A percentile compares a stretch with the other conserved stretches of the same genome.
These are phyloP conservation scores for Magallana ariakensis DNA, from an alignment of 1,140 invertebrate species.

Conservation along the genomic window DNA sequence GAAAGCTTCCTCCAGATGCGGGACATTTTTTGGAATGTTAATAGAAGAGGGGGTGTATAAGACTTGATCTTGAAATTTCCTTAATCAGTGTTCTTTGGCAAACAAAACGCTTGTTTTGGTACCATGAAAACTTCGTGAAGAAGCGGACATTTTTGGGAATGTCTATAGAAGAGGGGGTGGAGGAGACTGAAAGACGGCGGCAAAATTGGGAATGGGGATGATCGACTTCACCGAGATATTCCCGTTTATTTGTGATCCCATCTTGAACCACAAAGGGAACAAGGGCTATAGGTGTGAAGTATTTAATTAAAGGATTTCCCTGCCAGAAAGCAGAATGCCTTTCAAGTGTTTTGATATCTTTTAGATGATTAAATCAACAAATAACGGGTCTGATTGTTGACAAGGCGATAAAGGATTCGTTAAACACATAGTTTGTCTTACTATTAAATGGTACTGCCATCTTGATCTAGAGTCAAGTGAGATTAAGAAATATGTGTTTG, in stretches of 20 bases:
- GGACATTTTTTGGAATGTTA: too few species aligned
- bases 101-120: too few species aligned
- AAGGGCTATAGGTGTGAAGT: not conserved
- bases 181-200: not conserved
- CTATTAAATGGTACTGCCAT: not conserved
- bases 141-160: too few species aligned
- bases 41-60: too few species aligned
- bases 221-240: not conserved
- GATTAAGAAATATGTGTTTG: not conserved
- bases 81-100: too few species aligned
- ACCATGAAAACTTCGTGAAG: too few species aligned
- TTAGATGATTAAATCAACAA: not conserved
- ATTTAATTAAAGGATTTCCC: not conserved
- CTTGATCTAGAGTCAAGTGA: not conserved
- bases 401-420: not conserved
- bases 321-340: not conserved
- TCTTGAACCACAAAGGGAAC: not conserved
- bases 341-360: constrained; percentile 1
- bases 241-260: not conserved
- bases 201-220: not conserved
- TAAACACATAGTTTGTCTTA: not conserved
- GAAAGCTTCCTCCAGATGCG: too few species aligned
- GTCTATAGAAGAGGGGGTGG: not conserved
- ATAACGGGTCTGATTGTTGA: not conserved
- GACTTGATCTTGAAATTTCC: too few species aligned